Percentiles rank a stretch among this genome's conserved stretches.
phyloP scores from a whole-genome alignment of 2,797 vertebrate species.

The Channallabes apus region DNA sequence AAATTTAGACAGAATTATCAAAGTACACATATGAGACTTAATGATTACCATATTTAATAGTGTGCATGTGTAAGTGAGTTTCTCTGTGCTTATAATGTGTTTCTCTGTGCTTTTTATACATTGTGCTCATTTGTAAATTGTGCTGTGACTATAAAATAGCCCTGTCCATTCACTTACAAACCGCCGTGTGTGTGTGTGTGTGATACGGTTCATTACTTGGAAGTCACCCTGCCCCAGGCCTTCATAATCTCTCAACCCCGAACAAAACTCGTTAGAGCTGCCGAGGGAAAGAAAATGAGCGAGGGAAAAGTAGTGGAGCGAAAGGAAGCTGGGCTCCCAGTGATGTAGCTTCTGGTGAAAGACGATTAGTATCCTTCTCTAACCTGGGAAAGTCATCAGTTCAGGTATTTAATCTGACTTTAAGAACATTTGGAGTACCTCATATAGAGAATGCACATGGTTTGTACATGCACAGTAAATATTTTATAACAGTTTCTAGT shows the following conservation, averaged over 20 bases:
- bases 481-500: background rate
- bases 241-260: constrained; percentile 3
- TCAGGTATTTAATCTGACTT: background rate
- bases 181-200: background rate
- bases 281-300: background rate
- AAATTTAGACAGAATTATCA: background rate
- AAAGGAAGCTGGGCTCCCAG: background rate
- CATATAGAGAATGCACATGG: background rate
- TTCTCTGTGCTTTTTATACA: background rate
- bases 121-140: background rate
- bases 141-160: constrained; percentile 7
- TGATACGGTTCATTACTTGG: constrained; percentile 21
- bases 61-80: background rate
- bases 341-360: background rate
- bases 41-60: background rate
- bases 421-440: background rate
- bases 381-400: background rate
- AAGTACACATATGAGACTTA: background rate
- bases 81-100: background rate
- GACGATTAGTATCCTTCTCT: background rate
- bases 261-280: constrained; percentile 6
- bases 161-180: background rate
- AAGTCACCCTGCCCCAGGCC: constrained; percentile 27
- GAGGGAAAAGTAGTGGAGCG: background rate
- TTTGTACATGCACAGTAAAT: too few relatives aligned